Base-by-base conservation (phyloP, 2,888 invertebrate genomes). In the Rotaria sp. region DNA sequence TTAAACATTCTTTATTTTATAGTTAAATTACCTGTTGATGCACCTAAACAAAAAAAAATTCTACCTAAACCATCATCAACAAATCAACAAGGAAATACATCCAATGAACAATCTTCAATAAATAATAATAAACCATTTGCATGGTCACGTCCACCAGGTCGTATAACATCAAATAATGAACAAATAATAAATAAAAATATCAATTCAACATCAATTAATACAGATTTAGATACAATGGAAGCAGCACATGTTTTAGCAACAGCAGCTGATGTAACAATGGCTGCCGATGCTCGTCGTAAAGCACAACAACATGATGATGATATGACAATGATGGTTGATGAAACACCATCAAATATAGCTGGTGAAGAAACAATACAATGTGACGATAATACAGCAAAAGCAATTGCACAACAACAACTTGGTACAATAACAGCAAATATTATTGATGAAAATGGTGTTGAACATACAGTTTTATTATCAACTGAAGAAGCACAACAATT, bases 401-500 rank as follows among this genome's bases (percentile, higher is more conserved):
- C 5, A 24, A 21, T 52, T 52, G 24, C 24, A 24, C n/a, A 67
- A 30, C 67, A 67, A 30, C 67, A 67, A 30, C 67, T 35, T 15
- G 35, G 30, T 10, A 67, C 67, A 7, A 67, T 67, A 24, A 67
- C 67, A n/a, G 67, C 67, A 1, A 67, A 67, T 30, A 67, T 67
- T 67, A 35, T 35, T 67, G 67, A 35, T 80, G 80, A 80, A 26
- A 41, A 80, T 80, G 80, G 80, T 26, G n/a, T 45, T 80, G 80
- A 80, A 80, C 80, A 80, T 80, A 80, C 80, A 10, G 80, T 80
- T 41, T 5, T 80, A 26, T 45, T 80, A 45, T 80, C 80, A 45
- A 80, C 80, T 8, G 80, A 80, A 80, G 80, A 80, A 80, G 80
- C 80, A 45, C 45, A 41, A 80, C 80, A 80, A 45, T 45, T 80